Evolutionary conservation across 1,140 invertebrate genomes (phyloP), one percentile per base, ranked within the genome.

Genomic region (Heliothis subflexa): DNA sequence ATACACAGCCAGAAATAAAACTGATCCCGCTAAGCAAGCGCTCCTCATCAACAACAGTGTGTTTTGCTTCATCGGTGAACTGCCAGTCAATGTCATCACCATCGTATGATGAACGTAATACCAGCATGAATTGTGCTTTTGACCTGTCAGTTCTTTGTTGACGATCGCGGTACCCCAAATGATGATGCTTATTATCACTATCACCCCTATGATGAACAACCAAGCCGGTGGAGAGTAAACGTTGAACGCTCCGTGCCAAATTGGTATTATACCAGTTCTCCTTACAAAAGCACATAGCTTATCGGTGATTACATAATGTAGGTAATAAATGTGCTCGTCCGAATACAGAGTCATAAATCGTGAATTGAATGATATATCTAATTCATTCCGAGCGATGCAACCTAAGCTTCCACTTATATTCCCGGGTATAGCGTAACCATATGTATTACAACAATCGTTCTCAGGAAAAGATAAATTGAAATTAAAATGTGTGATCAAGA

Each of bases 331-430:
- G 9, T 57, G 16, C 10, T 80, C 68, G n/a, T 62, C 33, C 0
- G 57, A 55, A 49, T 84, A 84, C 3, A 47, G 4, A 3, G 72
- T 62, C 74, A 84, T 50, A 57, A 84, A 84, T 47, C 81, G 52
- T 1, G 83, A 84, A 79, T 84, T 84, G 52, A 84, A 84, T 13
- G 83, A 82, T 14, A 84, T 66, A 28, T 84, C 81, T 2, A 82
- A 18, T 61, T 82, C 62, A 12, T 61, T 50, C 2, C 74, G 47
- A 3, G 78, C 13, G 9, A 82, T 57, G 28, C 78, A 74, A 4
- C 79, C 79, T 7, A 84, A 74, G 21, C 70, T 78, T 0, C 83
- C 83, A 12, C 72, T 77, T 0, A 73, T n/a, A 21, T 70, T 57
- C 11, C 49, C 73, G 13, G 25, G 12, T 9, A 59, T 18, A 3